phyloP scores from a whole-genome alignment of 1,140 invertebrate species.

The Cephus cinctus region DNA sequence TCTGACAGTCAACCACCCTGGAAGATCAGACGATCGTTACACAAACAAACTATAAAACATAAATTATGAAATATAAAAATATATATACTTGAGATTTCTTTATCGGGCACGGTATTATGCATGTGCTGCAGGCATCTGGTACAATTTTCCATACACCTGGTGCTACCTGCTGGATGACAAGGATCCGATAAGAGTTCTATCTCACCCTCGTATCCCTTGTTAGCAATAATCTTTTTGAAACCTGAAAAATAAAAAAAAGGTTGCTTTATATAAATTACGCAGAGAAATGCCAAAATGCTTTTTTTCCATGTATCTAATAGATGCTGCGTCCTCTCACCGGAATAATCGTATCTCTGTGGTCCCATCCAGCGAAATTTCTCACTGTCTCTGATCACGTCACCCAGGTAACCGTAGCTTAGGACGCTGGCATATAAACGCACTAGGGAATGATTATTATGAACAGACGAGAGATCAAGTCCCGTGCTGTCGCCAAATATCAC shows the following conservation, averaged over 20 bases:
- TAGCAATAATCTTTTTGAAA: slow-evolving; percentile 71
- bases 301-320: neutral
- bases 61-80: slow-evolving; percentile 1
- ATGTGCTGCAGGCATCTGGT: slow-evolving; percentile 45
- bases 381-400: slow-evolving; percentile 80
- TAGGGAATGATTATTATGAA: slow-evolving; percentile 67
- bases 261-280: neutral
- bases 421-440: slow-evolving; percentile 77
- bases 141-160: slow-evolving; percentile 53
- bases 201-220: slow-evolving; percentile 73
- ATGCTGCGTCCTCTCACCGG: slow-evolving; percentile 55
- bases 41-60: neutral
- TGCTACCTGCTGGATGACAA: slow-evolving; percentile 47
- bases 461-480: slow-evolving; percentile 77
- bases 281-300: neutral
- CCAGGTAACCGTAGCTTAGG: slow-evolving; percentile 85
- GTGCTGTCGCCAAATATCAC: slow-evolving; percentile 75
- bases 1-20: slow-evolving; percentile 64
- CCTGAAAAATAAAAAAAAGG: slow-evolving; percentile 50
- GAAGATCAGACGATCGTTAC: slow-evolving; percentile 13
- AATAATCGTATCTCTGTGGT: slow-evolving; percentile 82
- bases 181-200: slow-evolving; percentile 59
- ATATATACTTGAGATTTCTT: slow-evolving; percentile 39
- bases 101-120: slow-evolving; percentile 29
- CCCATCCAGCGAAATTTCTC: slow-evolving; percentile 88